Percentiles rank a stretch among this genome's conserved stretches.
Evolutionary conservation across 2,888 invertebrate genomes (phyloP).

Genomic region (Calliphora vomitoria): DNA sequence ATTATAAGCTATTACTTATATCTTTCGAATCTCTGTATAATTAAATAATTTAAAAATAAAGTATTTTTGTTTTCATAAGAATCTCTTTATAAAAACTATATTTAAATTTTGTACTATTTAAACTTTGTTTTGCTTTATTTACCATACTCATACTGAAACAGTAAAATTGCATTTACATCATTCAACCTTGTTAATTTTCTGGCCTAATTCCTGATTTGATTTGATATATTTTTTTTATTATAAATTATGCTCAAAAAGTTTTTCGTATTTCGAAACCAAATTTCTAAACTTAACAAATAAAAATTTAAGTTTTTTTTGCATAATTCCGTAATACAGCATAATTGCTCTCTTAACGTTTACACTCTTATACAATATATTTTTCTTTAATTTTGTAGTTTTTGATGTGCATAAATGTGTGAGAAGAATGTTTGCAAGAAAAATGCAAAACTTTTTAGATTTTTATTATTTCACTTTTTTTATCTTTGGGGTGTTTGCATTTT

Average conservation of each 20-base stretch:
- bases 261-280: neutral
- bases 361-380: constrained; percentile 48
- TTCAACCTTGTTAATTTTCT: constrained; percentile 4
- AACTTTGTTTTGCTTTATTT: no score
- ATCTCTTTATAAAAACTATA: no score
- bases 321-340: constrained; percentile 49
- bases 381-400: constrained; percentile 16
- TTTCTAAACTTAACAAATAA: constrained; percentile 28
- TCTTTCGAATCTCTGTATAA: no score
- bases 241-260: constrained; percentile 11
- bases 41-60: no score
- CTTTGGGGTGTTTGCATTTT: constrained; percentile 53
- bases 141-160: neutral
- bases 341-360: constrained; percentile 59
- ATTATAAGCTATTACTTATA: no score
- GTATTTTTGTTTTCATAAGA: no score
- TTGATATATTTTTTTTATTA: constrained; percentile 20
- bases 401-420: constrained; percentile 13
- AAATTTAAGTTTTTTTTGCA: constrained; percentile 39
- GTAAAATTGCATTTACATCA: neutral
- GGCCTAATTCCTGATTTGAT: constrained; percentile 30
- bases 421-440: constrained; percentile 11
- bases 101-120: no score
- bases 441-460: constrained; percentile 31
- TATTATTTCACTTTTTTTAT: neutral